Evolutionary conservation across 2,113 vertebrate species (phyloP).

Genomic region (Ursus arctos): DNA sequence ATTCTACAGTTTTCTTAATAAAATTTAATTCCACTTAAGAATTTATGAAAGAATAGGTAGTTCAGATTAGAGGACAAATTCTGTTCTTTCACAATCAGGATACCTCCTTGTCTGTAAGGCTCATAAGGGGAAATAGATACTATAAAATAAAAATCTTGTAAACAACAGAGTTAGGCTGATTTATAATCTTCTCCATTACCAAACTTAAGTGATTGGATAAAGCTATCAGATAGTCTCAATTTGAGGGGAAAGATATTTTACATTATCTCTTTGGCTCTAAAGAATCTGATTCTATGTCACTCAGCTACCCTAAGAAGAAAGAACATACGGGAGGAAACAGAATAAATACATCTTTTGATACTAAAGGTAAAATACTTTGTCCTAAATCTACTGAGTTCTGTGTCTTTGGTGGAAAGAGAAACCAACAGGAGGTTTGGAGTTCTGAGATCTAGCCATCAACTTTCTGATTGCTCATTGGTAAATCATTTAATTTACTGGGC

Average conservation of each 20-base stretch:
- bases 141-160: slow-evolving; percentile 5
- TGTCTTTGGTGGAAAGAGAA: slow-evolving; percentile 20
- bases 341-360: not conserved
- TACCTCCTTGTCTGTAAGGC: not conserved
- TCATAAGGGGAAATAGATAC: not conserved
- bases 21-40: not conserved
- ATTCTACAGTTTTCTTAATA: not conserved
- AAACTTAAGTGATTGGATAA: not conserved
- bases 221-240: not conserved
- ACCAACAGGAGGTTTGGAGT: not conserved
- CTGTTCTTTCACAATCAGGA: not conserved
- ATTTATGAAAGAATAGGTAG: not conserved
- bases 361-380: not conserved
- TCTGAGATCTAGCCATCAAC: not conserved
- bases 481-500: not conserved
- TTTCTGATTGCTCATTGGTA: not conserved
- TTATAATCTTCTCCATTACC: not conserved
- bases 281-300: not conserved
- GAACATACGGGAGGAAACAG: not conserved
- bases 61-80: not conserved
- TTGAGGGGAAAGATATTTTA: not conserved
- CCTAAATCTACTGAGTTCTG: not conserved
- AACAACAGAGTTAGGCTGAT: not conserved
- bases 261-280: not conserved
- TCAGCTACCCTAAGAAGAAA: not conserved